Conservation (phyloP, 2,113 vertebrate species). For the Zingel zingel region DNA sequence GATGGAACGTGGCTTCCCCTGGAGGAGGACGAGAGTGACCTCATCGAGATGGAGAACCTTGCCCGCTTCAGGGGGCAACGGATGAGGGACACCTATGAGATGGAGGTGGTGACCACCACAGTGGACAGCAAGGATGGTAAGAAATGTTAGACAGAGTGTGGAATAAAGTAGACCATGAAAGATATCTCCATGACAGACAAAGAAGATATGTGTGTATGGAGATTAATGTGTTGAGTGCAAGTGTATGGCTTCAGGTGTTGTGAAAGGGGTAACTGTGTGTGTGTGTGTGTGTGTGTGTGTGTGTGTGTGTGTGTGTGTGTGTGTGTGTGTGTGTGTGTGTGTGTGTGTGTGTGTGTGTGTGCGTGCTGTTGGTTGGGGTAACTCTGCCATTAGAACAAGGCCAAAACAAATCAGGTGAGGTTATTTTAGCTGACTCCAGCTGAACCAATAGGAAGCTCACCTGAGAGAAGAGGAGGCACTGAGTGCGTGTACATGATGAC, state of each 20-base stretch:
- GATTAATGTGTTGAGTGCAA: background rate
- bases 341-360: background rate
- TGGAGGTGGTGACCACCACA: slow-evolving; percentile 87
- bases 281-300: background rate
- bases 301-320: background rate
- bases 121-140: slow-evolving; percentile 95
- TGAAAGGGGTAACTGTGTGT: slow-evolving; percentile 1
- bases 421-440: slow-evolving; percentile 15
- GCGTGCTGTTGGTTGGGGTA: background rate
- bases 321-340: background rate
- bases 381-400: slow-evolving; percentile 4
- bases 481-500: background rate
- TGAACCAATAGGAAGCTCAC: slow-evolving; percentile 20
- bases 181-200: background rate
- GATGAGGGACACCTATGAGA: slow-evolving; percentile 92
- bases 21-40: slow-evolving; percentile 96
- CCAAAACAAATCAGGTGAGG: slow-evolving; percentile 30
- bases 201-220: background rate
- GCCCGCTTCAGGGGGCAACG: slow-evolving; percentile 91
- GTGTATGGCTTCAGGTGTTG: background rate
- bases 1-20: slow-evolving; percentile 96
- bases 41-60: slow-evolving; percentile 94
- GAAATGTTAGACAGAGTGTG: slow-evolving; percentile 25
- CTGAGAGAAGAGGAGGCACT: background rate
- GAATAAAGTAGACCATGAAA: background rate